Percentiles rank a stretch among this genome's conserved stretches.
Conservation (phyloP, 2,113 vertebrate species). For the Accipiter virgatus region DNA sequence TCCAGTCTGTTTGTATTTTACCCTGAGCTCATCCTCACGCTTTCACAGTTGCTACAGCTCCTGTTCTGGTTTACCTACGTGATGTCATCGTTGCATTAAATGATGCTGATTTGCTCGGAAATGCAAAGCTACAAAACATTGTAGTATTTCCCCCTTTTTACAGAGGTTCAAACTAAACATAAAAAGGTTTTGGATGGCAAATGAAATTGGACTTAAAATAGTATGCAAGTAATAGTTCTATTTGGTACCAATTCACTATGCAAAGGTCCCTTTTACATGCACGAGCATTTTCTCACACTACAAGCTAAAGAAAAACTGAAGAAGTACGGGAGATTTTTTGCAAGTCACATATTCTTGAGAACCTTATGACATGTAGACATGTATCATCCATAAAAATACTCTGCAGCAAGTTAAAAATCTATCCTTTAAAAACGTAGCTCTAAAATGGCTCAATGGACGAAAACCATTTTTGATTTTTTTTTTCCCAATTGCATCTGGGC, state of each 20-base stretch:
- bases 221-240: not conserved
- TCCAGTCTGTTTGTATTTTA: not conserved
- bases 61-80: not conserved
- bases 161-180: not conserved
- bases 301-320: not conserved
- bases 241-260: not conserved
- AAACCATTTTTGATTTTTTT: not conserved
- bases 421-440: not conserved
- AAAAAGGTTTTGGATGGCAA: not conserved
- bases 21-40: not conserved
- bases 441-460: not conserved
- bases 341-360: not conserved
- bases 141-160: not conserved
- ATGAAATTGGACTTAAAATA: not conserved
- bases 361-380: fast-evolving
- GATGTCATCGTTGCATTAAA: not conserved
- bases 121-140: not conserved
- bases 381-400: not conserved
- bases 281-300: not conserved
- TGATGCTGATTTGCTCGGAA: not conserved
- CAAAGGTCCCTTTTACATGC: not conserved
- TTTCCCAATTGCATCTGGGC: conserved; percentile 32
- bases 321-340: not conserved
- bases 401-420: not conserved
- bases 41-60: not conserved